phyloP scores from a whole-genome alignment of 2,113 vertebrate species.

The Amazona guildingii region DNA sequence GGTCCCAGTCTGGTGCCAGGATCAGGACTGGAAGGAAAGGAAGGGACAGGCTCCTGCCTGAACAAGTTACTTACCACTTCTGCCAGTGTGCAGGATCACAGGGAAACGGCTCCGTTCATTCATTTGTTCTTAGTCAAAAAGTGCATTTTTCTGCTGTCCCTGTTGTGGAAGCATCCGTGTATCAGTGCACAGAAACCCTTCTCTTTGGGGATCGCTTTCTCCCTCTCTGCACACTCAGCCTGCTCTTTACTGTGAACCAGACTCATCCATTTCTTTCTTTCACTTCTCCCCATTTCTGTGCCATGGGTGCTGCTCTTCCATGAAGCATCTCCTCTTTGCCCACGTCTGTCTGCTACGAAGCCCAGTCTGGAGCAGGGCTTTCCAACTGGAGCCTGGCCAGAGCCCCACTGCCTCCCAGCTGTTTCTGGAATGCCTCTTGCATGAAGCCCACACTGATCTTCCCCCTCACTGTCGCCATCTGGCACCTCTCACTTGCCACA shows the following conservation, averaged over 20 bases:
- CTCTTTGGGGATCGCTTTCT: not conserved
- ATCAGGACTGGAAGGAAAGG: not conserved
- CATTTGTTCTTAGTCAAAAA: not conserved
- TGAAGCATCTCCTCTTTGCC: not conserved
- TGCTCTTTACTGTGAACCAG: not conserved
- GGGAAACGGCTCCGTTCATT: not conserved
- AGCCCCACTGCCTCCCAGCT: not conserved
- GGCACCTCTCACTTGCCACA: not conserved
- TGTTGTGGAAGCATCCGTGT: not conserved
- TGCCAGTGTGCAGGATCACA: not conserved
- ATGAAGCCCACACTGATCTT: not conserved
- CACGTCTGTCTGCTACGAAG: not conserved
- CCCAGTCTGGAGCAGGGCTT: not conserved
- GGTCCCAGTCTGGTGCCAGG: not conserved
- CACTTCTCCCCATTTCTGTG: not conserved
- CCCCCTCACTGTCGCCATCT: not conserved
- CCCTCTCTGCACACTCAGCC: not conserved
- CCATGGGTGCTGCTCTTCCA: not conserved
- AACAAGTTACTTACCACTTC: not conserved
- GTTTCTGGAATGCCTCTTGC: not conserved
- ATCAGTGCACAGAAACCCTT: not conserved
- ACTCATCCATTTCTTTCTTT: not conserved
- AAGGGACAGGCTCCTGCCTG: not conserved
- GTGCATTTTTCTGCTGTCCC: accelerated
- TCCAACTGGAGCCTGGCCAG: not conserved